Evolutionary conservation across 2,888 invertebrate genomes (phyloP), one percentile per base, ranked within the genome.

Genomic region (Trilocha varians): DNA sequence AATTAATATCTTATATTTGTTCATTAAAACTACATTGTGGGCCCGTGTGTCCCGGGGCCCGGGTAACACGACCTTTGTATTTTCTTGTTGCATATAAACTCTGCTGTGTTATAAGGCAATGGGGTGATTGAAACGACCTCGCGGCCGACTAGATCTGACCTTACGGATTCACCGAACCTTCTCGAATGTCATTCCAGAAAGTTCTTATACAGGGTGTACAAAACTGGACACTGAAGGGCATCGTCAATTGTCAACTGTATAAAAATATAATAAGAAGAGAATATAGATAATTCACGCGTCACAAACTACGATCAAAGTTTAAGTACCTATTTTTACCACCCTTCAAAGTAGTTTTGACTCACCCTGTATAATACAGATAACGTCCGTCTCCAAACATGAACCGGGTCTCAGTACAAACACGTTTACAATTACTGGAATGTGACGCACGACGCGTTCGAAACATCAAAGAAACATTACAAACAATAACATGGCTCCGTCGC

Each of bases 1-100:
- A 85, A 84, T 84, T 84, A 85, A 85, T 85, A 84, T 84, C 78
- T 85, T 85, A 84, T 84, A 85, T 85, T 85, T 84, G 85, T 85
- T 85, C 84, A 84, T 75, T 85, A 85, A 82, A 85, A 84, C 83
- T 85, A 85, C 80, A 84, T 77, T 82, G 83, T 82, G 85, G 85
- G 84, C 83, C 84, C 75, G 82, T 79, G 79, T 76, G 73, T n/a
- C 82, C 84, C 83, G 82, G 83, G 70, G 80, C 78, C 84, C 83
- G 82, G 84, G 85, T 84, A 84, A 85, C 84, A 82, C 83, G 83
- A 69, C 84, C 83, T 85, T 85, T 84, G 85, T 85, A 85, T 85
- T 77, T 71, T 83, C 74, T 79, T 80, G 82, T 82, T 83, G 80
- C 79, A 79, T 79, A 84, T 84, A 84, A 80, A 84, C 80, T 84